Conservation (phyloP, 2,113 vertebrate genomes). For the Rhinolophus ferrumequinum region DNA sequence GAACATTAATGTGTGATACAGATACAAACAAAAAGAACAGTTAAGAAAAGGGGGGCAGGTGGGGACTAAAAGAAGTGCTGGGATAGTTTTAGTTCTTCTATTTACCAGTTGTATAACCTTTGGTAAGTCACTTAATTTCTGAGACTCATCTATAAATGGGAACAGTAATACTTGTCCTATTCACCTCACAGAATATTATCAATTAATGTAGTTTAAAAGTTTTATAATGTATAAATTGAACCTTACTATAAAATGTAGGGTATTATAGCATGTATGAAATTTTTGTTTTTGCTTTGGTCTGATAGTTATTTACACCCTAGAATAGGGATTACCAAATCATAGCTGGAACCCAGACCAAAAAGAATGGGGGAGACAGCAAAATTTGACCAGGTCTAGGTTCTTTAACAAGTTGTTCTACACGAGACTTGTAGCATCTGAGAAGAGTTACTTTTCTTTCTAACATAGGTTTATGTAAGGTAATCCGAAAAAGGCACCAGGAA, state of each 20-base stretch:
- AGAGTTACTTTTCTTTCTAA: conserved; percentile 27
- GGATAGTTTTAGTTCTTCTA: not conserved
- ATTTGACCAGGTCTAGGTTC: not conserved
- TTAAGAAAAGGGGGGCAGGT: not conserved
- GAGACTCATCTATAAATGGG: not conserved
- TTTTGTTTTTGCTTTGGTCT: conserved; percentile 5
- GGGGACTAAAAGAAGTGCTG: not conserved
- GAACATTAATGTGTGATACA: not conserved
- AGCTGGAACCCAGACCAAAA: conserved; percentile 51
- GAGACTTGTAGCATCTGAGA: conserved; percentile 17
- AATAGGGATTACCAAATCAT: conserved; percentile 31
- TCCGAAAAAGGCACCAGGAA: conserved; percentile 50
- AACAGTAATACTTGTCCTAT: not conserved
- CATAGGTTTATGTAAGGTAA: conserved; percentile 59
- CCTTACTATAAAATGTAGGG: not conserved
- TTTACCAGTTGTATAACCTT: not conserved
- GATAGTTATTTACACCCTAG: conserved; percentile 42
- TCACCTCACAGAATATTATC: conserved; percentile 8
- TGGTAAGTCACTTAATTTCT: conserved; percentile 3
- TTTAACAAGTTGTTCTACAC: conserved; percentile 33
- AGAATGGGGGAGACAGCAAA: conserved; percentile 20
- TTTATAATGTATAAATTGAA: not conserved
- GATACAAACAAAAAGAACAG: not conserved
- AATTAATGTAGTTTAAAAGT: conserved; percentile 34
- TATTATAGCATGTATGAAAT: not conserved